These are phyloP conservation scores for Tachysurus vachellii DNA, from an alignment of 2,113 vertebrate species.

Conservation along the genomic window DNA sequence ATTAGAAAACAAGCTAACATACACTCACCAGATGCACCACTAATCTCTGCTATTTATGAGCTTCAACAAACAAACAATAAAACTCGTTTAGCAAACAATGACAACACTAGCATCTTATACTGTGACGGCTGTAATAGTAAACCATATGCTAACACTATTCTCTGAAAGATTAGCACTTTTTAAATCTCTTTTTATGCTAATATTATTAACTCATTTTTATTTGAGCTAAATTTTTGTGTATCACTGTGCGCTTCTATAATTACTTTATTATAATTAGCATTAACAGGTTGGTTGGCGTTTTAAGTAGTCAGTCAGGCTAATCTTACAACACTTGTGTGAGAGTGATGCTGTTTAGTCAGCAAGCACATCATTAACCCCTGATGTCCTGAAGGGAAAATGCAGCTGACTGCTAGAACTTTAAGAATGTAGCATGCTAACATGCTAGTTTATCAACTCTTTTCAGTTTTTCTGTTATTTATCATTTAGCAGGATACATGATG, in stretches of 20 bases:
- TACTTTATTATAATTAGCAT: neutral
- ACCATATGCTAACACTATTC: neutral
- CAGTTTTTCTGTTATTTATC: neutral
- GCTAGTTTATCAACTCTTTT: neutral
- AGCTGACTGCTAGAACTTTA: conserved; percentile 8
- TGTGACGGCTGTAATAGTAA: neutral
- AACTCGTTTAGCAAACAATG: neutral
- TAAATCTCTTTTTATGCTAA: neutral
- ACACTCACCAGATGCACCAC: neutral
- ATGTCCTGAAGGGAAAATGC: conserved; percentile 48
- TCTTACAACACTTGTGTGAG: conserved; percentile 16
- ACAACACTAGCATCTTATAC: neutral
- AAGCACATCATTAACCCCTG: conserved; percentile 65
- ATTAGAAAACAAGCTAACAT: neutral
- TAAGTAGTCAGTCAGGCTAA: neutral
- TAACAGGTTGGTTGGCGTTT: neutral
- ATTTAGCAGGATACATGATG: neutral
- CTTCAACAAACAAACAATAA: neutral
- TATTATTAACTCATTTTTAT: neutral
- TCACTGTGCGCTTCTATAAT: neutral
- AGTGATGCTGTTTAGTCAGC: conserved; percentile 66
- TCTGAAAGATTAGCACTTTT: neutral
- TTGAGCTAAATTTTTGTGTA: too few relatives aligned
- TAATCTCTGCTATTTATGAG: neutral
- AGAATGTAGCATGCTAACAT: neutral